phyloP scores from a whole-genome alignment of 2,797 vertebrate genomes.

The Manis javanica region DNA sequence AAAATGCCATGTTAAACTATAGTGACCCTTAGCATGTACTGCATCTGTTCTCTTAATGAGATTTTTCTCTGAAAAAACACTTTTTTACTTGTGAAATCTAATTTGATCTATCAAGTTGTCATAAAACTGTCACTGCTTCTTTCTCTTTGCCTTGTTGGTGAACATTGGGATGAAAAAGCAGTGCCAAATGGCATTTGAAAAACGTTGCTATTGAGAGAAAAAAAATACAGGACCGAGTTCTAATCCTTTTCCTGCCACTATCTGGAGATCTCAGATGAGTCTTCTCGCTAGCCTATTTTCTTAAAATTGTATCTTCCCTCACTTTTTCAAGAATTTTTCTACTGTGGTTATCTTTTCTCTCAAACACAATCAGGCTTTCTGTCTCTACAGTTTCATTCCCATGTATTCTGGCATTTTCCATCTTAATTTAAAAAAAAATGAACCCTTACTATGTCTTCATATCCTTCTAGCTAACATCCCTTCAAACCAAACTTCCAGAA shows the following conservation, averaged over 20 bases:
- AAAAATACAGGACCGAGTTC: neutral
- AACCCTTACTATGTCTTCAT: neutral
- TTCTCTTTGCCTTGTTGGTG: neutral
- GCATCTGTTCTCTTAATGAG: neutral
- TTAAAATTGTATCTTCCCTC: neutral
- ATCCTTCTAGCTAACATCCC: neutral
- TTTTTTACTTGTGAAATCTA: slow-evolving; percentile 49
- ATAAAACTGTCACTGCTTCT: neutral
- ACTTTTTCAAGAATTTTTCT: slow-evolving; percentile 23
- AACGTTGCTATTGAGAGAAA: neutral
- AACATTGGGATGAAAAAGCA: neutral
- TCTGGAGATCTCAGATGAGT: neutral
- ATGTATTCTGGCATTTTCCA: neutral
- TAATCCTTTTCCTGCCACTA: neutral
- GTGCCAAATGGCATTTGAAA: neutral
- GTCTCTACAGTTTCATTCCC: neutral
- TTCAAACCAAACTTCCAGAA: neutral
- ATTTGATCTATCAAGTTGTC: neutral
- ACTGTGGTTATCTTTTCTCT: neutral
- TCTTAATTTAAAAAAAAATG: neutral
- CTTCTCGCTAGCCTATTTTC: neutral
- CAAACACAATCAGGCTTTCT: neutral
- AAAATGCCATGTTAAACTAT: neutral
- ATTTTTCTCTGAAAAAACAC: slow-evolving; percentile 45
- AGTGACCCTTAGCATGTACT: neutral